Base-by-base conservation (phyloP, 2,888 invertebrate genomes). In the Apamea epomidion region DNA sequence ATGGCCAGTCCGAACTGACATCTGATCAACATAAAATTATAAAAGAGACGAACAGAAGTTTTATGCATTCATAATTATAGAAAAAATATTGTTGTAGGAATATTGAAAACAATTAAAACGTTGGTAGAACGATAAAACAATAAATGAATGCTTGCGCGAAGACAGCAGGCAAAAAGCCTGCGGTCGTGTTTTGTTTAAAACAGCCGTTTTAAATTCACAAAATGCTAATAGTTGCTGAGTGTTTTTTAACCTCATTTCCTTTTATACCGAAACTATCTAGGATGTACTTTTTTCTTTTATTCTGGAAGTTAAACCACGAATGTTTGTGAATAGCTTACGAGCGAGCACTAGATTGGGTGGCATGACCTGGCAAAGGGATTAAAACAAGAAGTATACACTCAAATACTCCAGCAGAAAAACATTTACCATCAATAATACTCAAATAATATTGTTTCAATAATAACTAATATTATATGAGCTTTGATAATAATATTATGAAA, bases 201-300 rank as follows among this genome's bases (percentile, higher is more conserved):
- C 69, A 60, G 37, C 37, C 29, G 60, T 67, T 81, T 81, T 76
- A 48, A 70, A 67, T 67, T 85, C 62, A 85, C 65, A 67, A 76
- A 85, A 72, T 83, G 69, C 69, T 73, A 76, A 74, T 76, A 65
- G 51, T 32, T 70, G 51, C 72, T 14, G 37, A 85, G 73, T 76
- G 60, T 73, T 81, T 85, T 65, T 84, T 70, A 85, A 70, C 29
- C 54, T 65, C 29, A 62, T 73, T 76, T 48, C 10, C 68, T 18
- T 62, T 74, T 77, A 67, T 67, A 67, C 21, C 8, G 12, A 48
- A 71, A 74, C 45, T 54, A 48, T 42, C 16, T 29, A 32, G 42
- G 21, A n/a, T 68, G 18, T n/a, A n/a, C 10, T 29, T 71, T 71
- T 71, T 73, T 16, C 0, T 5, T 42, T 69, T 42, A 25, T 32